These are phyloP conservation scores for Cephalopholis sonnerati DNA, from an alignment of 2,113 vertebrate species.

Conservation along the genomic window DNA sequence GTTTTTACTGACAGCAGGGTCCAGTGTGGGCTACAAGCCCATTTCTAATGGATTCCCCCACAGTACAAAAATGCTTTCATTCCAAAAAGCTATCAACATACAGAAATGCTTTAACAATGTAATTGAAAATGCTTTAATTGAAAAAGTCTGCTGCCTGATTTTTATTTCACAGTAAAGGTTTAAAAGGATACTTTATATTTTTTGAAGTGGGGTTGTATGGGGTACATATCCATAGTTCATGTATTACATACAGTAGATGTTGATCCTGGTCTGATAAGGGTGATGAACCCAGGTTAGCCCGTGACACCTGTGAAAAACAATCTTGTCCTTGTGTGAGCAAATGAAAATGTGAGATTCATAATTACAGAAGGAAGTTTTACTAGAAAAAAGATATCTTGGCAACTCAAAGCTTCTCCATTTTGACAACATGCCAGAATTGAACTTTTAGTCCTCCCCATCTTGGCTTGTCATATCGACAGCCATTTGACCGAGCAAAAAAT, in stretches of 20 bases:
- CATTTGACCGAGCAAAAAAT: neutral
- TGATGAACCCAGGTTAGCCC: neutral
- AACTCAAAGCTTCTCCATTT: neutral
- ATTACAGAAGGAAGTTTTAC: neutral
- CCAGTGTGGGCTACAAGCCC: neutral
- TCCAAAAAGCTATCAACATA: neutral
- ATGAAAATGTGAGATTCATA: neutral
- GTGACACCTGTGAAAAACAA: neutral
- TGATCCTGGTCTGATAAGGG: neutral
- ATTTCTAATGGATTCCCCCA: neutral
- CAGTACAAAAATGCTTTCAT: neutral
- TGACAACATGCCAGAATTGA: neutral
- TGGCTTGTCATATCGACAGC: neutral
- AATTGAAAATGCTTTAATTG: neutral
- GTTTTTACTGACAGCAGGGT: neutral
- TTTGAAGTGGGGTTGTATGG: too few species aligned
- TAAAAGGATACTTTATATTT: too few species aligned
- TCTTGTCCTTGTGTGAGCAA: neutral
- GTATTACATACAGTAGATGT: too few species aligned
- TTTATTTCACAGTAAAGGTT: neutral
- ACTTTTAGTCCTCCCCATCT: constrained; percentile 10
- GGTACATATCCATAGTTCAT: too few species aligned
- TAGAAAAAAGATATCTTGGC: neutral
- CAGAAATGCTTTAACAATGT: neutral
- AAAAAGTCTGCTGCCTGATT: neutral